A percentile compares a stretch with the other conserved stretches of the same genome.
These are phyloP conservation scores for Ammodramus savannarum DNA, from an alignment of 2,113 vertebrate genomes.

Conservation along the genomic window DNA sequence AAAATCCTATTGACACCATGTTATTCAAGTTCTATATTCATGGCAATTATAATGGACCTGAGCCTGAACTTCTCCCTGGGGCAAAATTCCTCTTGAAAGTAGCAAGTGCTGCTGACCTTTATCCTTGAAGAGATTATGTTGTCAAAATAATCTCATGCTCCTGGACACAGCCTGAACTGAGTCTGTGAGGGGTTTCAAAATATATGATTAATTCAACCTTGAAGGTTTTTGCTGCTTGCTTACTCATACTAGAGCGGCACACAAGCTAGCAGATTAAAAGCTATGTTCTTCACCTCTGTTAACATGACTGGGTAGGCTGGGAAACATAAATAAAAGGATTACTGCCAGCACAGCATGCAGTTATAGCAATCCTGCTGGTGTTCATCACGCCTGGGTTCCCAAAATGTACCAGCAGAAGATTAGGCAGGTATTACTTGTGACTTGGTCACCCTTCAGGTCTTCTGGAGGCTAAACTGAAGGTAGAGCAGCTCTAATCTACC, in stretches of 20 bases:
- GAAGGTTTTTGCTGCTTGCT: slow-evolving; percentile 3
- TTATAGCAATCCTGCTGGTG: neutral
- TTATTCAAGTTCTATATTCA: neutral
- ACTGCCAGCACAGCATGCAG: neutral
- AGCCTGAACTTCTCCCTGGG: neutral
- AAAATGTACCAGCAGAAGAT: rapidly evolving
- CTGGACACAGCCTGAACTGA: neutral
- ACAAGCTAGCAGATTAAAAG: neutral
- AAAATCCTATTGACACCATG: neutral
- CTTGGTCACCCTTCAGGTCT: neutral
- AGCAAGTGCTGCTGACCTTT: neutral
- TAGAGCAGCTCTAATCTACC: neutral
- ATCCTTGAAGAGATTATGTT: neutral
- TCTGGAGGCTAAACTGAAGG: neutral
- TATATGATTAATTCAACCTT: neutral
- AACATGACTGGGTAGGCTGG: neutral
- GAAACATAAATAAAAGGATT: neutral
- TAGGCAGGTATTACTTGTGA: neutral
- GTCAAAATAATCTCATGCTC: slow-evolving; percentile 17
- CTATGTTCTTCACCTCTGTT: neutral
- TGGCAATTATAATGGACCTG: neutral
- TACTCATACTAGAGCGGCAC: neutral
- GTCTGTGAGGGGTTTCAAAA: neutral
- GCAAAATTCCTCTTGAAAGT: slow-evolving; percentile 8
- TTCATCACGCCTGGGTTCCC: rapidly evolving